Evolutionary conservation across 2,113 vertebrate species (phyloP), one percentile per base, ranked within the genome.

Genomic region (Odobenus rosmarus): DNA sequence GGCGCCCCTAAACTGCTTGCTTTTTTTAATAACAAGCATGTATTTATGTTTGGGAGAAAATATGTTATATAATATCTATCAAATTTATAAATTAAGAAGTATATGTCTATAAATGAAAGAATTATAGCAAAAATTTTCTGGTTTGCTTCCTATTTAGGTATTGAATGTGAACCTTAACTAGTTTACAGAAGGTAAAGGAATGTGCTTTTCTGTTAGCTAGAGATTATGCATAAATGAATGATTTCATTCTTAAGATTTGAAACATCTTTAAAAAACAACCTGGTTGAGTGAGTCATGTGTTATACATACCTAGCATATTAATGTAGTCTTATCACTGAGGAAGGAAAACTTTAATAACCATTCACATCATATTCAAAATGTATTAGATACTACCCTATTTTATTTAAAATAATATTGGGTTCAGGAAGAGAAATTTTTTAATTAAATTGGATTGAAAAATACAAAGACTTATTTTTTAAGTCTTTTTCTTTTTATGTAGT

Each of bases 241-340:
- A 82, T 94, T 95, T 89, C 15, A 74, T 14, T 88, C 39, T 83
- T 90, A 90, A 92, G 59, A 92, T 82, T 83, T 94, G 57, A 87
- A 94, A 83, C 15, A 77, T 90, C 85, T 95, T 96, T 83, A 7
- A 97, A 87, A 90, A 71, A 72, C 87, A 87, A 49, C 19, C 53
- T 94, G 76, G 28, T 19, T 90, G 76, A 86, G 51, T 71, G 72
- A 92, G 24, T 69, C 49, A 74, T 93, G 5, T 74, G 4, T 90
- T 83, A 49, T 24, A 51, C 36, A 72, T 71, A 72, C 53, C 23
- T 71, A 69, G 10, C 26, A 42, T 87, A 72, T 53, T 87, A 71
- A 80, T 39, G 4, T 62, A 53, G 21, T 59, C 79, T 51, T 81
- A 61, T 42, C 42, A 26, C 61, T 67, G 16, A 26, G 24, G 36